Conservation (phyloP, 2,888 invertebrate genomes). For the Agonum fuliginosum region DNA sequence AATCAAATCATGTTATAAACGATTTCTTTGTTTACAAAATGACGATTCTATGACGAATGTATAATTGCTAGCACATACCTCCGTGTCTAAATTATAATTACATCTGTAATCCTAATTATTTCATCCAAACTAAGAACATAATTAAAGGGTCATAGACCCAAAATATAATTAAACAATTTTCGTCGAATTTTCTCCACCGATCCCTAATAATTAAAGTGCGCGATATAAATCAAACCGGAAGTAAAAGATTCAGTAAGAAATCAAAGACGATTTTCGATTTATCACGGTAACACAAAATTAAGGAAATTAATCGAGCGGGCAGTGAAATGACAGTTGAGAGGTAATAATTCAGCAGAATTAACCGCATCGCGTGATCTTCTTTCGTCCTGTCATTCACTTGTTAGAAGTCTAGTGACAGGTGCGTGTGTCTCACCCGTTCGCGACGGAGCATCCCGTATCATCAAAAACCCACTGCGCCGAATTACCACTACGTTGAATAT, state of each 20-base stretch:
- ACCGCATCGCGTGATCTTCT: conserved; percentile 52
- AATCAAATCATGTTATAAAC: conserved; percentile 27
- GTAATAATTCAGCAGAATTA: conserved; percentile 51
- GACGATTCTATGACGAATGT: conserved; percentile 33
- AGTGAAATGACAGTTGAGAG: conserved; percentile 47
- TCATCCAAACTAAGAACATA: conserved; percentile 6
- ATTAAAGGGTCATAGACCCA: conserved; percentile 30
- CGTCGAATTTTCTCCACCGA: neutral
- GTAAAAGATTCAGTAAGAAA: neutral
- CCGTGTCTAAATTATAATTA: conserved; percentile 41
- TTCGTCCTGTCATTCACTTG: conserved; percentile 47
- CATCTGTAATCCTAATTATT: conserved; percentile 15
- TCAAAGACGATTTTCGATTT: conserved; percentile 12
- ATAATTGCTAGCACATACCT: neutral
- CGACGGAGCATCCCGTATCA: too few relatives aligned
- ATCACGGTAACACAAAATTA: conserved; percentile 25
- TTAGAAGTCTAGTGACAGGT: conserved; percentile 45
- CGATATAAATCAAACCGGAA: neutral
- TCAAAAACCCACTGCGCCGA: too few relatives aligned
- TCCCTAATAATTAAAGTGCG: conserved; percentile 2
- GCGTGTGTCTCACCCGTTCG: conserved; percentile 40
- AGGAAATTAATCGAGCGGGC: conserved; percentile 25
- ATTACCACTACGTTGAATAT: too few relatives aligned
- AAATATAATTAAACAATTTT: conserved; percentile 1
- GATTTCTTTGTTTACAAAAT: conserved; percentile 27